Evolutionary conservation across 1,140 invertebrate species (phyloP).

Genomic region (Drosophila suzukii): DNA sequence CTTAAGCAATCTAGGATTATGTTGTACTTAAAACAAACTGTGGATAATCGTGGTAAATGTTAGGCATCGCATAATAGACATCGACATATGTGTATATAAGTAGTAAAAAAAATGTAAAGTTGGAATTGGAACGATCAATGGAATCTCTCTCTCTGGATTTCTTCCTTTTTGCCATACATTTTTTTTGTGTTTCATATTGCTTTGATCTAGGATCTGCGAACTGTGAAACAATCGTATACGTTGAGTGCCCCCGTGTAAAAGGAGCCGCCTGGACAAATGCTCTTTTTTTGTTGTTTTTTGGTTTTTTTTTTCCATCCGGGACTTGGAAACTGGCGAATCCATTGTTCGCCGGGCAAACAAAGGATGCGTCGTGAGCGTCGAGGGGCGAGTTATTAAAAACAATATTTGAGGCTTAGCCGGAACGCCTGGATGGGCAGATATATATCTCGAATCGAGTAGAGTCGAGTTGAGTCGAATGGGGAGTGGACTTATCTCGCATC

Average conservation of each 20-base stretch:
- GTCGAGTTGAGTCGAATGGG: slow-evolving; percentile 29
- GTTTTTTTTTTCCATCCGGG: slow-evolving; percentile 3
- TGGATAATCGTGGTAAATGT: slow-evolving; percentile 23
- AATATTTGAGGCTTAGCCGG: slow-evolving; percentile 76
- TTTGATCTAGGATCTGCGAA: slow-evolving; percentile 48
- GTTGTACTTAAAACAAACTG: slow-evolving; percentile 33
- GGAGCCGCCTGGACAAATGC: slow-evolving; percentile 64
- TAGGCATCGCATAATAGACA: slow-evolving; percentile 31
- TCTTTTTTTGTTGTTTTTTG: slow-evolving; percentile 48
- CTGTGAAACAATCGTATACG: slow-evolving; percentile 29
- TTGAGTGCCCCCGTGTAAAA: slow-evolving; percentile 39
- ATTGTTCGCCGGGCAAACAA: slow-evolving; percentile 28
- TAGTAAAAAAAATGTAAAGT: slow-evolving; percentile 27
- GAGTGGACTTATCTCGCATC: slow-evolving; percentile 78
- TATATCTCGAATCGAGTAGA: slow-evolving; percentile 4
- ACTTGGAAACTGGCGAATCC: slow-evolving; percentile 7
- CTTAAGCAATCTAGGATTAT: slow-evolving; percentile 37
- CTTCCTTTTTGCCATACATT: not conserved
- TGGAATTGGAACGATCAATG: slow-evolving; percentile 41
- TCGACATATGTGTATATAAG: slow-evolving; percentile 1
- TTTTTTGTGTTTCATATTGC: slow-evolving; percentile 16
- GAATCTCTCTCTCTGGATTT: not conserved
- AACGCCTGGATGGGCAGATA: slow-evolving; percentile 37
- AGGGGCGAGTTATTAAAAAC: slow-evolving; percentile 74
- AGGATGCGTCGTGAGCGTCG: slow-evolving; percentile 34